A percentile compares a stretch with the other conserved stretches of the same genome.
Conservation (phyloP, 1,140 invertebrate species). For the Drosophila baimaii region DNA sequence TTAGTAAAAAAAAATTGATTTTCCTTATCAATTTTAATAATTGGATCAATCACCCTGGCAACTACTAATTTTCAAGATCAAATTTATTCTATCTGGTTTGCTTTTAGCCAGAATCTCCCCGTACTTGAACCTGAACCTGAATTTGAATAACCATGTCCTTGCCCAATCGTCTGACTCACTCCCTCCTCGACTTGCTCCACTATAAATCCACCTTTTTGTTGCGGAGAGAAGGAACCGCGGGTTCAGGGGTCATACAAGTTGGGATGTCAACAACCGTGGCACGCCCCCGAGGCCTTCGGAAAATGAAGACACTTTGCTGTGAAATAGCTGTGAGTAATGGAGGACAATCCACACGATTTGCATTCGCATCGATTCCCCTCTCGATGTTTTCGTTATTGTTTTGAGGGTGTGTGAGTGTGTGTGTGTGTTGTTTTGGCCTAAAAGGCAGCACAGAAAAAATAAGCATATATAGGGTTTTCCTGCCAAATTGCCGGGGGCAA, state of each 20-base stretch:
- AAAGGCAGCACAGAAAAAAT: conserved; percentile 51
- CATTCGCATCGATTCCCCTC: conserved; percentile 21
- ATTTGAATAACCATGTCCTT: conserved; percentile 16
- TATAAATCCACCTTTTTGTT: neutral
- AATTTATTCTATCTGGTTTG: neutral
- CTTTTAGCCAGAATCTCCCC: neutral
- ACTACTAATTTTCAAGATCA: conserved; percentile 7
- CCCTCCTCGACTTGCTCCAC: neutral
- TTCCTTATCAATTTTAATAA: too few relatives aligned
- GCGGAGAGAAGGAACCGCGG: neutral
- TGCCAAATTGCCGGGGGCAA: conserved; percentile 63
- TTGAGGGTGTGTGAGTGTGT: conserved; percentile 1
- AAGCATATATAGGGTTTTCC: conserved; percentile 62
- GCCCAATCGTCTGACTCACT: conserved; percentile 6
- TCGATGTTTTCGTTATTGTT: conserved; percentile 51
- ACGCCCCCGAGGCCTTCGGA: conserved; percentile 16
- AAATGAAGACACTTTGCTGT: conserved; percentile 37
- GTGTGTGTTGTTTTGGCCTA: conserved; percentile 50
- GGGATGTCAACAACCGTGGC: conserved; percentile 43
- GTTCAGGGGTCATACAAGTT: conserved; percentile 15
- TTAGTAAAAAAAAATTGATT: too few relatives aligned
- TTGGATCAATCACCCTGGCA: neutral
- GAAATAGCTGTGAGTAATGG: conserved; percentile 54
- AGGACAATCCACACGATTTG: conserved; percentile 48
- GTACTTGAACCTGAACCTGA: conserved; percentile 3